These are phyloP conservation scores for Phyto melanocephala DNA, from an alignment of 2,888 invertebrate species.

Conservation along the genomic window DNA sequence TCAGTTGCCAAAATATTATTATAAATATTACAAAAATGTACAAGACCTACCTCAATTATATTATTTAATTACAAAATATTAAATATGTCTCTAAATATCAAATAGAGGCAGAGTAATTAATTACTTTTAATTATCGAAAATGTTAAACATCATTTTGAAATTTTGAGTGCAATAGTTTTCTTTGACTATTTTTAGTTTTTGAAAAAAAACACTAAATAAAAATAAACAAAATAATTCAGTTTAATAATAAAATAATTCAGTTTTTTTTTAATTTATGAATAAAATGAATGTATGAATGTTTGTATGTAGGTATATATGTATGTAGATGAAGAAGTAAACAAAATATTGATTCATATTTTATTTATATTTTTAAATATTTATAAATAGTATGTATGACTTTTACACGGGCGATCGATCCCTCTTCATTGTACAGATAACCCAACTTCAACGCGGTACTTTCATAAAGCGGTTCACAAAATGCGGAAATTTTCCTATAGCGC, in stretches of 20 bases:
- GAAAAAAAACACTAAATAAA: background rate
- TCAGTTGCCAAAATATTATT: constrained; percentile 16
- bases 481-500: too few species aligned
- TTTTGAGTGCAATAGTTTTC: background rate
- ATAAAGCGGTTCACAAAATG: too few species aligned
- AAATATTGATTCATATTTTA: constrained; percentile 31
- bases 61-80: background rate
- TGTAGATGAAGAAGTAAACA: background rate
- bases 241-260: too few species aligned
- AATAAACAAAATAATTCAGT: constrained; percentile 10
- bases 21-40: constrained; percentile 42
- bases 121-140: background rate
- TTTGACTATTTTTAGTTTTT: background rate
- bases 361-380: constrained; percentile 32
- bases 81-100: background rate
- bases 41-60: constrained; percentile 32
- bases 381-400: too few species aligned
- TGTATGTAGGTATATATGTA: background rate
- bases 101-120: background rate
- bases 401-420: background rate
- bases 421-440: too few species aligned
- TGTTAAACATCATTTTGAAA: background rate
- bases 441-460: too few species aligned
- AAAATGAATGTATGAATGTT: too few species aligned
- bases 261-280: too few species aligned